phyloP scores from a whole-genome alignment of 1,140 invertebrate species.

The Drosophila nebulosa region DNA sequence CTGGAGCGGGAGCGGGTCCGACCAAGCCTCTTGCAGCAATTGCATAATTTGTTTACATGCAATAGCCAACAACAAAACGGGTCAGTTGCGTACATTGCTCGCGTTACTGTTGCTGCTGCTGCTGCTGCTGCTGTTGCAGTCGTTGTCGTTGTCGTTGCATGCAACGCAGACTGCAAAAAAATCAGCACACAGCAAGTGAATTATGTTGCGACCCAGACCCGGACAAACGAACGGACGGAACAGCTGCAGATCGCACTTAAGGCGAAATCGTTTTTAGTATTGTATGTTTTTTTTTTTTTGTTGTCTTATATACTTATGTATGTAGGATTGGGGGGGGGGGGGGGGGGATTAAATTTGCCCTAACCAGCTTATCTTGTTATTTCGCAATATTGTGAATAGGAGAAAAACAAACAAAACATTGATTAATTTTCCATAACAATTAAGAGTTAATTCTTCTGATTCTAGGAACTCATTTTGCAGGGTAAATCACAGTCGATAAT shows the following conservation, averaged over 20 bases:
- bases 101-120: slow-evolving; percentile 16
- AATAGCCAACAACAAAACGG: slow-evolving; percentile 67
- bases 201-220: slow-evolving; percentile 43
- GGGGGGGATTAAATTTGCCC: background rate
- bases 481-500: background rate
- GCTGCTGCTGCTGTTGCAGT: slow-evolving; percentile 11
- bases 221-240: background rate
- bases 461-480: background rate
- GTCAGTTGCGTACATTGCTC: slow-evolving; percentile 58
- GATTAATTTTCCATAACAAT: background rate
- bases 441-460: background rate
- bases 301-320: too few relatives aligned
- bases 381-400: background rate
- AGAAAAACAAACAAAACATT: background rate
- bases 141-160: slow-evolving; percentile 40
- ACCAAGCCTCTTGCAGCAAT: slow-evolving; percentile 52
- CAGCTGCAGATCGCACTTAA: slow-evolving; percentile 37
- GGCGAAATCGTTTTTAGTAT: slow-evolving; percentile 32
- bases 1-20: slow-evolving; percentile 11
- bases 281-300: slow-evolving; percentile 10
- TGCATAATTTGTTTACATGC: slow-evolving; percentile 75
- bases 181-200: slow-evolving; percentile 56
- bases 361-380: background rate
- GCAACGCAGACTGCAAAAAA: slow-evolving; percentile 30
- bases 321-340: background rate